phyloP scores from a whole-genome alignment of 2,113 vertebrate species.

The Cinclus cinclus region DNA sequence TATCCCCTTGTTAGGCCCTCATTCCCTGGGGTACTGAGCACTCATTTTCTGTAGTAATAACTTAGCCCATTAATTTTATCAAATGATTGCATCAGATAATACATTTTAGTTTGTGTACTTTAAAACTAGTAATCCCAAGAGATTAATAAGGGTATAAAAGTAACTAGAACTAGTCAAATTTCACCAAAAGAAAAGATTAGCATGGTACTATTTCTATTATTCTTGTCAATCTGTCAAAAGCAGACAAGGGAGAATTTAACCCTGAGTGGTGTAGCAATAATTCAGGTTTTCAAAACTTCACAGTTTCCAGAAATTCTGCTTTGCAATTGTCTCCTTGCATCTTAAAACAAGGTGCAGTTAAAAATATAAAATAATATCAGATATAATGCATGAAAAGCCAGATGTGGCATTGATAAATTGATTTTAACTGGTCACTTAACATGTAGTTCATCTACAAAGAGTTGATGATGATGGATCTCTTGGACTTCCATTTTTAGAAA shows the following conservation, averaged over 20 bases:
- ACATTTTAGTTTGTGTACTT: not conserved
- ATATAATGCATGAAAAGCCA: not conserved
- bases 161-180: slow-evolving; percentile 23
- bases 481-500: not conserved
- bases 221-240: not conserved
- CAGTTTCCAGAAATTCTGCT: not conserved
- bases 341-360: not conserved
- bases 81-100: slow-evolving; percentile 35
- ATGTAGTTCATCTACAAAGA: not conserved
- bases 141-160: slow-evolving; percentile 23
- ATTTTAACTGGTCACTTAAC: not conserved
- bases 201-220: not conserved
- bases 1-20: slow-evolving; percentile 1
- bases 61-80: slow-evolving; percentile 16
- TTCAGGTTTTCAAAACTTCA: not conserved
- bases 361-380: not conserved
- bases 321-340: not conserved
- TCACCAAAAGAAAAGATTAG: not conserved
- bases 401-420: not conserved
- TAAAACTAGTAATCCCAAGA: slow-evolving; percentile 3
- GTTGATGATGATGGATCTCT: not conserved
- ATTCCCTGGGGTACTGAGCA: not conserved
- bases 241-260: not conserved
- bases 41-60: not conserved
- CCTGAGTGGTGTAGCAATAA: not conserved